Evolutionary conservation across 2,888 invertebrate species (phyloP).

Genomic region (Pheosia gnoma): DNA sequence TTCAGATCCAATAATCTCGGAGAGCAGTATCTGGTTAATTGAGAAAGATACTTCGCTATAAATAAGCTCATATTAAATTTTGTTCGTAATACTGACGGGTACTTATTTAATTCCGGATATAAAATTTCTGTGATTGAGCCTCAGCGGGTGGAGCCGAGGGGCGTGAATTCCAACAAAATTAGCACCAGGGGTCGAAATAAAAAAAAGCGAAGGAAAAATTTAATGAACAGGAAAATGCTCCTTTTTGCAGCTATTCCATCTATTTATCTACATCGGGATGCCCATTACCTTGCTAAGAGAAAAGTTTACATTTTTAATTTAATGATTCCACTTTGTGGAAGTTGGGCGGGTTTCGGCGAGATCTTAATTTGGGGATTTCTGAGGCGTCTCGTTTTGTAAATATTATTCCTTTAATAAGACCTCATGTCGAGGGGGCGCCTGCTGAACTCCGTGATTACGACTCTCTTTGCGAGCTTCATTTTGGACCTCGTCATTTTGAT

Average conservation of each 20-base stretch:
- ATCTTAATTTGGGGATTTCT: conserved; percentile 85
- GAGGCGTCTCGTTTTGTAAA: conserved; percentile 85
- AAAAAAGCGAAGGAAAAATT: conserved; percentile 84
- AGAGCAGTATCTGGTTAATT: conserved; percentile 67
- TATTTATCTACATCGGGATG: conserved; percentile 85
- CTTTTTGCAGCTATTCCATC: conserved; percentile 85
- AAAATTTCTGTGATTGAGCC: conserved; percentile 85
- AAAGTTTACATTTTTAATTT: conserved; percentile 86
- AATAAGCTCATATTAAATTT: conserved; percentile 81
- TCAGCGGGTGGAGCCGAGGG: conserved; percentile 81
- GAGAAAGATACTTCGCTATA: conserved; percentile 67
- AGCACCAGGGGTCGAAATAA: conserved; percentile 85
- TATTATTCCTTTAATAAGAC: conserved; percentile 85
- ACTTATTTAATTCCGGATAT: conserved; percentile 85
- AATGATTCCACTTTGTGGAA: conserved; percentile 85
- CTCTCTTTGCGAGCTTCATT: conserved; percentile 82
- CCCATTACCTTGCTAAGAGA: conserved; percentile 85
- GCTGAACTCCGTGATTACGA: conserved; percentile 83
- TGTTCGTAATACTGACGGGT: conserved; percentile 77
- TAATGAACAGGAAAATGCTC: conserved; percentile 86
- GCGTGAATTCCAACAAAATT: conserved; percentile 86
- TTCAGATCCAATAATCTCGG: conserved; percentile 43
- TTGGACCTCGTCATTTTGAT: conserved; percentile 84
- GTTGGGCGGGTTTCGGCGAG: conserved; percentile 84
- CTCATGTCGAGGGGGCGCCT: conserved; percentile 82